Percentiles rank a stretch among this genome's conserved stretches.
Evolutionary conservation across 1,140 invertebrate genomes (phyloP).

Genomic region (Drosophila nigromelanica): DNA sequence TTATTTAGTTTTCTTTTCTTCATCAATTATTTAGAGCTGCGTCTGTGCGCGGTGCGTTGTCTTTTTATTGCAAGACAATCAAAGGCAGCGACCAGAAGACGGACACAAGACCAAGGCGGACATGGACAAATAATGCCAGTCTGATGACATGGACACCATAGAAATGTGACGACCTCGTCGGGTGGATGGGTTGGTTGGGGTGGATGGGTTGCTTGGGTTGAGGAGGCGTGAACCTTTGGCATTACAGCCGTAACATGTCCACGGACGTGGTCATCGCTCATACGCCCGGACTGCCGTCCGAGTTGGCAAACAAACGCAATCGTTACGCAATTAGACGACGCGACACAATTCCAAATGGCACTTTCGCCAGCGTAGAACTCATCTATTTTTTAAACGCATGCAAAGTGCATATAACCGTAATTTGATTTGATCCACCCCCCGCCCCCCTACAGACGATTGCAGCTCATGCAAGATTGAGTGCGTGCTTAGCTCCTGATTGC

Average conservation of each 20-base stretch:
- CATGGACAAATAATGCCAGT: slow-evolving; percentile 4
- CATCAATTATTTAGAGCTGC: slow-evolving; percentile 69
- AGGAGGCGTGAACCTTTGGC: no score
- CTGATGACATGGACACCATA: slow-evolving; percentile 12
- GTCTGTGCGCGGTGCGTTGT: slow-evolving; percentile 50
- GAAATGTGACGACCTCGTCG: background rate
- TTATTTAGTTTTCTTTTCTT: slow-evolving; percentile 72
- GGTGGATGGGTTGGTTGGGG: no score
- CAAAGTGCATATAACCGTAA: slow-evolving; percentile 61
- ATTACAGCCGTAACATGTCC: background rate
- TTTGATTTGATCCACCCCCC: slow-evolving; percentile 21
- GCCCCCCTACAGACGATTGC: slow-evolving; percentile 19
- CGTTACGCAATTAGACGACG: slow-evolving; percentile 39
- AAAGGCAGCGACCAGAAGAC: slow-evolving; percentile 3
- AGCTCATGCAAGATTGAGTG: slow-evolving; percentile 41
- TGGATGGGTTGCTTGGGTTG: no score
- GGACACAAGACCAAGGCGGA: background rate
- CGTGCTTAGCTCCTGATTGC: slow-evolving; percentile 46
- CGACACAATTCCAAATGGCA: slow-evolving; percentile 43
- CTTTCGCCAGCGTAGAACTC: slow-evolving; percentile 35
- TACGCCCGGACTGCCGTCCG: slow-evolving; percentile 22
- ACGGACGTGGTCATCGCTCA: slow-evolving; percentile 34
- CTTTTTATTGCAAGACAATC: slow-evolving; percentile 64
- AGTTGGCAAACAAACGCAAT: background rate
- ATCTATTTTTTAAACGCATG: slow-evolving; percentile 61